Evolutionary conservation across 2,113 vertebrate species (phyloP), one percentile per base, ranked within the genome.

Genomic region (Lampris incognitus): DNA sequence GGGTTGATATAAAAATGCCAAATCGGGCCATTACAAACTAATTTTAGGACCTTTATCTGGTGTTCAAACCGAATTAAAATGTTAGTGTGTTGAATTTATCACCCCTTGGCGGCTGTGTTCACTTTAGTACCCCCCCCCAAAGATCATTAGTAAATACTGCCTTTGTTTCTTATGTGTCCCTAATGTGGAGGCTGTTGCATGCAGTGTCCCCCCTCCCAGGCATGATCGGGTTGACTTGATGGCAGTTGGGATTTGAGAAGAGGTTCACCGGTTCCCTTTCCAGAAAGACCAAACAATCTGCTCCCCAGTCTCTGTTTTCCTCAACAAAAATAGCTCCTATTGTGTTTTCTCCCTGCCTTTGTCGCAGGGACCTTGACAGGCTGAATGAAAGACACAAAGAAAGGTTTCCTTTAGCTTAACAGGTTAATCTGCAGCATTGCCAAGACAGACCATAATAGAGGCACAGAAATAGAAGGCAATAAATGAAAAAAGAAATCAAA

Each of bases 241-340:
- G 37, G 41, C 64, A 51, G 62, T 72, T 68, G 70, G 49, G 64
- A 66, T 79, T 74, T 76, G 41, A 46, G 48, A 79, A 75, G 56
- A 37, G 9, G n/a, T 51, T 41, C 9, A 9, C 40, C 51, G 66
- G n/a, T 52, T 84, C 60, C 63, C 13, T 48, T 67, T 37, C 37
- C 60, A 60, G 61, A 65, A 50, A 69, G 50, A 38, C 61, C 69
- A 60, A 24, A 37, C 57, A 2, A 13, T 36, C 58, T 73, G 66
- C 50, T 56, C 61, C 64, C 66, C 55, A 5, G 24, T 44, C 49
- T 64, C 5, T 40, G 37, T 39, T 55, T 52, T 40, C 38, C 46
- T 66, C 51, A 72, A 59, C 13, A 75, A 72, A 83, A 87, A 82
- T 78, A 72, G 75, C 63, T 40, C 1, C 40, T 7, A 66, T 71